These are phyloP conservation scores for Engystomops pustulosus DNA, from an alignment of 2,113 vertebrate species.

Conservation along the genomic window DNA sequence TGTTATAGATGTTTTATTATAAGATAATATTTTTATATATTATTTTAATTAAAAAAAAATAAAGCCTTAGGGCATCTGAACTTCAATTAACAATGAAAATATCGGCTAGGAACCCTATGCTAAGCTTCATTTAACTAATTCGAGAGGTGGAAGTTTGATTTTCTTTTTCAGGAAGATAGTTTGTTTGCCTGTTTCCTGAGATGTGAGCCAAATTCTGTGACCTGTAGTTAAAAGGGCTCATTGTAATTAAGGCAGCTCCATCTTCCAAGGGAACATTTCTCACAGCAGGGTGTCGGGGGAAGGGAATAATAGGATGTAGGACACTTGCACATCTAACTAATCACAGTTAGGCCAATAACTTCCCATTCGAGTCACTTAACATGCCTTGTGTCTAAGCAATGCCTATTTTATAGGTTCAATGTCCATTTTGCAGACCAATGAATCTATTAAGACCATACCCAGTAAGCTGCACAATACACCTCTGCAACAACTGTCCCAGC, in stretches of 20 bases:
- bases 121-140: conserved; percentile 86
- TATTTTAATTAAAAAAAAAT: neutral
- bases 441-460: conserved; percentile 78
- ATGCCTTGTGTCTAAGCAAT: conserved; percentile 51
- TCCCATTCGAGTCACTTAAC: conserved; percentile 63
- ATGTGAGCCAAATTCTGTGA: conserved; percentile 79
- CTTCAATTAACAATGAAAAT: conserved; percentile 87
- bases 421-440: conserved; percentile 71
- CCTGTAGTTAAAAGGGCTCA: conserved; percentile 80
- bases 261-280: conserved; percentile 78
- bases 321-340: conserved; percentile 72
- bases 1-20: too few species aligned
- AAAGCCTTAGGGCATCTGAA: neutral
- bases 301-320: conserved; percentile 62
- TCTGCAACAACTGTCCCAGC: conserved; percentile 63
- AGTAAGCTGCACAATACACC: conserved; percentile 66
- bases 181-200: conserved; percentile 84
- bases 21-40: neutral
- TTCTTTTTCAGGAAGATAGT: conserved; percentile 78
- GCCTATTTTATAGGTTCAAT: conserved; percentile 70
- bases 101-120: conserved; percentile 75
- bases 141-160: conserved; percentile 76
- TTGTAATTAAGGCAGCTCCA: conserved; percentile 80
- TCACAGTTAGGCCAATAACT: conserved; percentile 69
- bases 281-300: conserved; percentile 70